These are phyloP conservation scores for Entomobrya multifasciata DNA, from an alignment of 2,888 invertebrate genomes.

Conservation along the genomic window DNA sequence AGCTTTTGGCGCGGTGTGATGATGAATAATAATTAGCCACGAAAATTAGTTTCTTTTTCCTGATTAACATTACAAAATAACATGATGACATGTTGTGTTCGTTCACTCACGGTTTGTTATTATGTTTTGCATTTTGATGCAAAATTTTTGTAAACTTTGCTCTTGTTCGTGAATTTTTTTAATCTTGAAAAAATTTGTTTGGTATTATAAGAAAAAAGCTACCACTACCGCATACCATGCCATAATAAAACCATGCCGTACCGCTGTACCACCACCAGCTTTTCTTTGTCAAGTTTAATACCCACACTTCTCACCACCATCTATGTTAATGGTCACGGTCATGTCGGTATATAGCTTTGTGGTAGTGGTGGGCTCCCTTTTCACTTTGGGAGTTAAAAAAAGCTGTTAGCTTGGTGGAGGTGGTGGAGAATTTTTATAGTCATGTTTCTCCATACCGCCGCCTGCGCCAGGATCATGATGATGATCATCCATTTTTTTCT, in stretches of 20 bases:
- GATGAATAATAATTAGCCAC: slow-evolving; percentile 59
- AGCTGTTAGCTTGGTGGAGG: too few relatives aligned
- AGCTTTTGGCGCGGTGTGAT: too few relatives aligned
- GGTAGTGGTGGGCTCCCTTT: slow-evolving; percentile 14
- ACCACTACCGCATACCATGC: background rate
- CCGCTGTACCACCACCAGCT: background rate
- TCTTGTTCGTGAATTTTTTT: slow-evolving; percentile 32
- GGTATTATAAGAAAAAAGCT: background rate
- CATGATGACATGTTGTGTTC: slow-evolving; percentile 15
- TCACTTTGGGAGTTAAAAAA: slow-evolving; percentile 25
- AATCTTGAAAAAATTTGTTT: slow-evolving; percentile 23
- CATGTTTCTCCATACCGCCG: background rate
- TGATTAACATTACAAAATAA: slow-evolving; percentile 29
- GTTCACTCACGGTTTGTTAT: slow-evolving; percentile 14
- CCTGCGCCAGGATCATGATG: slow-evolving; percentile 16
- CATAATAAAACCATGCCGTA: background rate
- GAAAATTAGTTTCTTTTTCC: slow-evolving; percentile 40
- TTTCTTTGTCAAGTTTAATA: slow-evolving; percentile 36
- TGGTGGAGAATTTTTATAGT: slow-evolving; percentile 30
- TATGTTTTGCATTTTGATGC: background rate
- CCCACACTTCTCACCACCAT: background rate
- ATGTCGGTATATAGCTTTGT: slow-evolving; percentile 1
- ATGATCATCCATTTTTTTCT: background rate
- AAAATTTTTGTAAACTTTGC: background rate
- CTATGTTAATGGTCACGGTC: slow-evolving; percentile 14